Percentiles rank a stretch among this genome's conserved stretches.
Conservation (phyloP, 2,113 vertebrate species). For the Acanthisitta chloris region DNA sequence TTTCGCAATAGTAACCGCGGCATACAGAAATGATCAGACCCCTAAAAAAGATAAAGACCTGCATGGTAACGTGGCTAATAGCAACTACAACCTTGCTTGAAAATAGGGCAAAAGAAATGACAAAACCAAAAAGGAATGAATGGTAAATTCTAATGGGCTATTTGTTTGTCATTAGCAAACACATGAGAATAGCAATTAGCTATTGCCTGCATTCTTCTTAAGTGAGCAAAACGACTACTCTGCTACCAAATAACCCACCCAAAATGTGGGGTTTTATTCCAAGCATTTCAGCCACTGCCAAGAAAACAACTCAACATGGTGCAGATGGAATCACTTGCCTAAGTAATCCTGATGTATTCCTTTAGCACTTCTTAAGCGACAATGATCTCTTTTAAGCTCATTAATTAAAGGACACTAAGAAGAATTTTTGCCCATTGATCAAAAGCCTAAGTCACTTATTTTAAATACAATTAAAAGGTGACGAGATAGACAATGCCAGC, state of each 20-base stretch:
- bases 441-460: slow-evolving; percentile 75
- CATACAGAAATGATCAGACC: slow-evolving; percentile 34
- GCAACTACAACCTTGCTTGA: slow-evolving; percentile 60
- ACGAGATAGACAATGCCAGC: slow-evolving; percentile 32
- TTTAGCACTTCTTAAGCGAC: slow-evolving; percentile 76
- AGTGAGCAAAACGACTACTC: slow-evolving; percentile 70
- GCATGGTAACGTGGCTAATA: slow-evolving; percentile 31
- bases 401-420: slow-evolving; percentile 83
- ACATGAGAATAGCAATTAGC: slow-evolving; percentile 69
- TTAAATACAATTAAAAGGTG: slow-evolving; percentile 71
- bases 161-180: slow-evolving; percentile 69
- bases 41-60: slow-evolving; percentile 31
- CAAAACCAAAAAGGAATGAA: slow-evolving; percentile 25
- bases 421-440: slow-evolving; percentile 74
- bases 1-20: slow-evolving; percentile 20
- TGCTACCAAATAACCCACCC: slow-evolving; percentile 73
- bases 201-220: slow-evolving; percentile 64
- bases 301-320: slow-evolving; percentile 67
- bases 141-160: slow-evolving; percentile 50
- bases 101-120: slow-evolving; percentile 49
- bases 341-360: slow-evolving; percentile 79
- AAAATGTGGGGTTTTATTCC: slow-evolving; percentile 72
- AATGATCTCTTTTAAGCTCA: slow-evolving; percentile 81
- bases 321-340: slow-evolving; percentile 67
- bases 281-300: slow-evolving; percentile 71